Evolutionary conservation across 2,797 vertebrate genomes (phyloP).

Genomic region (Acridotheres tristis): DNA sequence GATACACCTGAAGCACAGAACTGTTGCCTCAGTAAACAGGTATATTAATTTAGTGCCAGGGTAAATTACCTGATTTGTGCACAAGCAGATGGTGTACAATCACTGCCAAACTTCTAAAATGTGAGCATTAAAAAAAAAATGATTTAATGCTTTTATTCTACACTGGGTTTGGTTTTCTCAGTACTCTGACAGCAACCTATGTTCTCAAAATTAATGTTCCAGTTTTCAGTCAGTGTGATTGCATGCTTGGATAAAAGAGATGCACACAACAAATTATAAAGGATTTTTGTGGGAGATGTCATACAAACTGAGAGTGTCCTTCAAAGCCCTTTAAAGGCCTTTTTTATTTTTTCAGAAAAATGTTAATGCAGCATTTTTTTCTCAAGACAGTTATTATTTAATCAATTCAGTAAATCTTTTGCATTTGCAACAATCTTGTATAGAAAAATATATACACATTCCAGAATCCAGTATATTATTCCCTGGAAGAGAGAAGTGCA

Average conservation of each 20-base stretch:
- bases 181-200: not conserved
- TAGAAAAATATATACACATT: not conserved
- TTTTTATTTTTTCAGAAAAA: not conserved
- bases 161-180: not conserved
- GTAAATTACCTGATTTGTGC: not conserved
- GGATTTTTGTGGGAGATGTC: not conserved
- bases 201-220: not conserved
- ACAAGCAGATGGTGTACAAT: not conserved
- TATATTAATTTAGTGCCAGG: not conserved
- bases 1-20: not conserved
- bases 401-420: not conserved
- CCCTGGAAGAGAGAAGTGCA: not conserved
- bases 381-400: not conserved
- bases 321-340: not conserved
- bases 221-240: not conserved
- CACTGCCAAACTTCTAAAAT: not conserved
- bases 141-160: not conserved
- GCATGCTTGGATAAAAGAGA: not conserved
- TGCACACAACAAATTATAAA: not conserved
- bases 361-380: not conserved
- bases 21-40: not conserved
- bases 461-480: not conserved
- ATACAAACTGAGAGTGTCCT: not conserved
- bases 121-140: not conserved
- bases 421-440: not conserved